Evolutionary conservation across 2,797 vertebrate species (phyloP), one percentile per base, ranked within the genome.

Genomic region (Mallotus villosus): DNA sequence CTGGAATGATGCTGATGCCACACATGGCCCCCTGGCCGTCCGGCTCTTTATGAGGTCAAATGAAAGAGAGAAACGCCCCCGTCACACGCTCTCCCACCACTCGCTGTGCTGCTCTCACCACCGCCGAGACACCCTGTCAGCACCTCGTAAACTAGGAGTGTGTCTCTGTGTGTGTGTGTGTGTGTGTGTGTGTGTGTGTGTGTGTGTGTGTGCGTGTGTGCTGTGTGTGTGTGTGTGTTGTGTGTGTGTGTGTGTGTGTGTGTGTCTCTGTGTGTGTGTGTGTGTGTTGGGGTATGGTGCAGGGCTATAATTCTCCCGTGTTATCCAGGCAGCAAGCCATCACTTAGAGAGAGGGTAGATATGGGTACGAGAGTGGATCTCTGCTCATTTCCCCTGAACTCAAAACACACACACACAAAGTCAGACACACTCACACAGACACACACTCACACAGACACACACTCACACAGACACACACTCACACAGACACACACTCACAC

Each of bases 1-100:
- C 70, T 68, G 57, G 62, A 84, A 78, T 83, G 76, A 76, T 76
- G 73, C 79, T 76, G 74, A 84, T 79, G 79, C 66, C 6, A 46
- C 82, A 75, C 5, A 60, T 77, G 73, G 53, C 17, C 79, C 74
- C n/a, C 4, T 37, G 25, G 9, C 69, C 32, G 72, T 78, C 75
- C 77, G 68, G 22, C 34, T 80, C 72, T 84, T 81, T 80, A 81
- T 64, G 78, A 87, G 84, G 82, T 82, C 76, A 76, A 82, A 77
- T 34, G 49, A 71, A 67, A 75, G 68, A 75, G 58, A 51, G 68
- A 70, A 60, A 53, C 19, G 59, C 59, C 37, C 59, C 73, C 60
- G 51, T 57, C 67, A 65, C 12, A 63, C 51, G 61, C 74, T 73
- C 63, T 46, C 51, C 65, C 29, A 17, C 0, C 59, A 27, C 61